Conservation (phyloP, 2,797 vertebrate genomes). For the Australoheros facetus region DNA sequence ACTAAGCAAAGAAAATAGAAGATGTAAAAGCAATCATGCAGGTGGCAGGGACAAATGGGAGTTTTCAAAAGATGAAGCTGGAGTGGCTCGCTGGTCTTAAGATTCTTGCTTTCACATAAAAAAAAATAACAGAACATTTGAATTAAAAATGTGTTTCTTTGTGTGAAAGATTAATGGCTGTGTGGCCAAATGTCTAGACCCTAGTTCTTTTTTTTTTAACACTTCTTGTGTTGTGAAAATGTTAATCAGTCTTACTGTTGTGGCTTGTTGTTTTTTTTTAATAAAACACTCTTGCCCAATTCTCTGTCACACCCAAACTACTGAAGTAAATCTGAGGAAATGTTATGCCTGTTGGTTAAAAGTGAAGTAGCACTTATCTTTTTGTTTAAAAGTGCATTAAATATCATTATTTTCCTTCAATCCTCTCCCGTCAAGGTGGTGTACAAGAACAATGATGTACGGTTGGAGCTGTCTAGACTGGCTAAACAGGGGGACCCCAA, state of each 20-base stretch:
- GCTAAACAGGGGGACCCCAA: constrained; percentile 97
- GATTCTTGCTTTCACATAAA: constrained; percentile 35
- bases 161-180: constrained; percentile 19
- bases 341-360: background rate
- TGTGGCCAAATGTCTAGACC: constrained; percentile 8
- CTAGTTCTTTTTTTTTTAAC: background rate
- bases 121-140: constrained; percentile 32
- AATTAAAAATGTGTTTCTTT: constrained; percentile 11
- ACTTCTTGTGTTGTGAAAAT: background rate
- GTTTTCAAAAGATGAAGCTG: constrained; percentile 41
- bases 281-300: background rate
- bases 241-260: constrained; percentile 11
- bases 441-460: constrained; percentile 99
- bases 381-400: constrained; percentile 20
- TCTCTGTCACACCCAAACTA: background rate
- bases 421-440: constrained; percentile 85
- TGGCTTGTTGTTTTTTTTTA: background rate
- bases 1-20: constrained; percentile 22
- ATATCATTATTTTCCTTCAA: constrained; percentile 14
- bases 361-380: background rate
- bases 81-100: constrained; percentile 28
- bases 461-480: constrained; percentile 94
- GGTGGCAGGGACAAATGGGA: constrained; percentile 48
- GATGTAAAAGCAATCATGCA: constrained; percentile 39
- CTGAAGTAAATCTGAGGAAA: constrained; percentile 1